Evolutionary conservation across 1,140 invertebrate genomes (phyloP), one percentile per base, ranked within the genome.

Genomic region (Trichoplusia ni): DNA sequence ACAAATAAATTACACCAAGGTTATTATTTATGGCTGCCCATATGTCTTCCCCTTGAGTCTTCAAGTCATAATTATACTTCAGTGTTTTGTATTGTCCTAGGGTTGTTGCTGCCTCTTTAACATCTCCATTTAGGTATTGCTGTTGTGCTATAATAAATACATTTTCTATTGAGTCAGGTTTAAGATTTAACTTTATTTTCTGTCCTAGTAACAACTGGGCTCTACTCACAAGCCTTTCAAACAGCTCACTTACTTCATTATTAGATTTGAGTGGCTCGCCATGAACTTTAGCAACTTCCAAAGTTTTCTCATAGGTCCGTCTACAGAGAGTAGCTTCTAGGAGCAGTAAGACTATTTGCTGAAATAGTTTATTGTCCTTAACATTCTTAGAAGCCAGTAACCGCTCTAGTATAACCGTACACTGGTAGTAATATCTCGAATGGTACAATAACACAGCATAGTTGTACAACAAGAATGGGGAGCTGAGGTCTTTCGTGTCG

Each of bases 11-110:
- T 63, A 97, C 95, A 27, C 95, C 97, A 72, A 98, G 93, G 81
- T 99, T 98, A 81, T 98, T 99, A 79, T 96, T 96, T 70, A 96
- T 95, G 72, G 96, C 93, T 37, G 96, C 86, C 87, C 85, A 90
- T 35, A 91, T 84, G 38, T 91, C 90, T 78, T 91, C 89, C n/a
- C 84, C 83, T 65, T 90, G 81, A 51, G 69, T 73, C 69, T 86
- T 89, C 14, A 86, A 44, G 69, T 87, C 79, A 73, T 89, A 89
- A 69, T 74, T 82, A 62, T 82, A 81, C 54, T 88, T 90, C 65
- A 86, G 79, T 70, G 82, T 89, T 75, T 85, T 91, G 56, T 91
- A 92, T 16, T 90, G 75, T 47, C 91, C 90, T 44, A 93, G 81
- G 13, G 91, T 92, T 4, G 87, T 89, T 59, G 92, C 84, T 11